Conservation (phyloP, 1,140 invertebrate species). For the Cephus cinctus region DNA sequence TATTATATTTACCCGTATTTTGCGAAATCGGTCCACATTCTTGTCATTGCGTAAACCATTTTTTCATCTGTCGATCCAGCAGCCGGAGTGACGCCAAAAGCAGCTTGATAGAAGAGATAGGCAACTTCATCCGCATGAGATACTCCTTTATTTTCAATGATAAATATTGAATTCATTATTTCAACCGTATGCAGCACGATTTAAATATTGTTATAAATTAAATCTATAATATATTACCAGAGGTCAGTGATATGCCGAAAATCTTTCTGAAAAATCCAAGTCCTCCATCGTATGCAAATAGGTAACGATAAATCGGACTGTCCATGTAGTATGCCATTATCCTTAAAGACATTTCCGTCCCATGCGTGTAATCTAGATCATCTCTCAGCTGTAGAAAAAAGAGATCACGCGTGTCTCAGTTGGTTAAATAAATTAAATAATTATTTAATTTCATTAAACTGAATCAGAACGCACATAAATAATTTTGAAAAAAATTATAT, state of each 20-base stretch:
- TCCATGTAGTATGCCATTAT: neutral
- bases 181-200: too few species aligned
- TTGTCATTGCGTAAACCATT: conserved; percentile 30
- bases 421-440: neutral
- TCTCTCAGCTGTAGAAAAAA: neutral
- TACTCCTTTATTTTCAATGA: conserved; percentile 52
- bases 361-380: neutral
- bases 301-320: neutral
- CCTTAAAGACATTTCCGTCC: neutral
- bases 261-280: neutral
- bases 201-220: too few species aligned
- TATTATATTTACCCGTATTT: conserved; percentile 44
- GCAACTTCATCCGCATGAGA: conserved; percentile 67
- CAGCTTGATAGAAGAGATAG: conserved; percentile 56
- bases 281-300: neutral
- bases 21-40: conserved; percentile 46
- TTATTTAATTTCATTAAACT: neutral
- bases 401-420: too few species aligned
- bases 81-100: neutral
- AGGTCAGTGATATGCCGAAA: neutral
- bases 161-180: too few species aligned
- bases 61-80: neutral
- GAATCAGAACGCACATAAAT: too few species aligned
- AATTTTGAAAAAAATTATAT: conserved; percentile 2
- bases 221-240: neutral